Conservation (phyloP, 2,888 invertebrate species). For the Agrenia bidenticulata region DNA sequence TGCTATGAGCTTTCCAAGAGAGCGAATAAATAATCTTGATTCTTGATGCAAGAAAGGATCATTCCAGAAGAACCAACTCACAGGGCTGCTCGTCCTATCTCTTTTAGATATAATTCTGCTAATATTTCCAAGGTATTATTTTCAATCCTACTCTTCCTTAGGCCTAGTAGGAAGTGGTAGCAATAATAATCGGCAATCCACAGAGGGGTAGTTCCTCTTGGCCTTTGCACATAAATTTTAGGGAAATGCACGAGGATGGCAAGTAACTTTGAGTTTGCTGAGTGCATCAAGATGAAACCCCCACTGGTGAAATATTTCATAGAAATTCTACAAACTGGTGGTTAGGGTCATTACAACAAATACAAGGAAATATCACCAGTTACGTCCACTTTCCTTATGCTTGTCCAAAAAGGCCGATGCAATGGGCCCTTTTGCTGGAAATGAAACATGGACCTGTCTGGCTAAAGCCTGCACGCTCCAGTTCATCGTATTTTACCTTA, state of each 20-base stretch:
- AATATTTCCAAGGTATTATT: no score
- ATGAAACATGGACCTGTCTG: no score
- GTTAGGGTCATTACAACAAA: not conserved
- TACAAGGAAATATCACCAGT: not conserved
- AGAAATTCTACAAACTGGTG: conserved; percentile 14
- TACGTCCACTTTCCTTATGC: no score
- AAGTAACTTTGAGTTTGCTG: conserved; percentile 15
- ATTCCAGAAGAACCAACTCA: not conserved
- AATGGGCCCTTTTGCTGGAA: no score
- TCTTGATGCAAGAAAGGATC: conserved; percentile 1
- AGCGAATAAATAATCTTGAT: conserved; percentile 9
- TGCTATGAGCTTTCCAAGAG: not conserved
- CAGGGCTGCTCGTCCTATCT: not conserved
- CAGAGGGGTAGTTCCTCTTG: conserved; percentile 13
- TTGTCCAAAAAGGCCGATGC: no score
- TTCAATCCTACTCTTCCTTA: no score
- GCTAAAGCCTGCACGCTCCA: no score
- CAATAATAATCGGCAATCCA: conserved; percentile 15
- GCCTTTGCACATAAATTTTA: conserved; percentile 9
- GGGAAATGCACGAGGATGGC: conserved; percentile 13
- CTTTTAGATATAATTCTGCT: no score
- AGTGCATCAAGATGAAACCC: no score
- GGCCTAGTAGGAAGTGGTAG: not conserved
- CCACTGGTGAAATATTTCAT: conserved; percentile 15
- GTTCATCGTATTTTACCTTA: no score